phyloP scores from a whole-genome alignment of 2,113 vertebrate genomes.

The Ranitomeya variabilis region DNA sequence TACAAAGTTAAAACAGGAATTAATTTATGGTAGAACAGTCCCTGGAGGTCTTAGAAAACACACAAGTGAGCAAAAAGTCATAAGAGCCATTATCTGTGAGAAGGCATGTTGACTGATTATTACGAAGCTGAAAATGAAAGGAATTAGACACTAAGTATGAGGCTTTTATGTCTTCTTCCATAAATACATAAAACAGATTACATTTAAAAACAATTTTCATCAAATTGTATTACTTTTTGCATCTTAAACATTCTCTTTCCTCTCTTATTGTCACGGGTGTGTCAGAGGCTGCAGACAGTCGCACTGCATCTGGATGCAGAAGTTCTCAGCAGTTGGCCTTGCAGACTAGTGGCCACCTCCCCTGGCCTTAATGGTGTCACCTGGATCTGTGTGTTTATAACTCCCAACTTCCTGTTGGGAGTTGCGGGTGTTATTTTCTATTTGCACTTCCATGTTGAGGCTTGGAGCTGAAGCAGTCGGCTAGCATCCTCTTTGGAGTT shows the following conservation, averaged over 20 bases:
- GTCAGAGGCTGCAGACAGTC: too few species aligned
- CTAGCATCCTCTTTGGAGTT: too few species aligned
- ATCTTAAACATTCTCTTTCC: conserved; percentile 4
- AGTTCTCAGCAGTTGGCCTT: too few species aligned
- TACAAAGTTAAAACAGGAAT: conserved; percentile 9
- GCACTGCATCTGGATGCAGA: too few species aligned
- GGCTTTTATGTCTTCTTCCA: background rate
- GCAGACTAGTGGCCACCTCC: too few species aligned
- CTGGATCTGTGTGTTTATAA: too few species aligned
- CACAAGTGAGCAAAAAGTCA: background rate
- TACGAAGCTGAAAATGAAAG: conserved; percentile 11
- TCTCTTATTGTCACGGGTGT: background rate
- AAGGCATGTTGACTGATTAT: background rate
- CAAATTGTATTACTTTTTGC: background rate
- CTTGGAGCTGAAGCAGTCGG: too few species aligned
- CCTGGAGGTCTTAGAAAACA: background rate
- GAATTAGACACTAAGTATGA: background rate
- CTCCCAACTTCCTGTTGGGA: too few species aligned
- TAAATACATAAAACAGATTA: background rate
- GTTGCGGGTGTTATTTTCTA: too few species aligned
- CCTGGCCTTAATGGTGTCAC: too few species aligned
- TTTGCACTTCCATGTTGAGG: too few species aligned
- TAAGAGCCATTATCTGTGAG: background rate
- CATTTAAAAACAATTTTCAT: conserved; percentile 1
- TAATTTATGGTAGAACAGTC: conserved; percentile 20